Percentiles rank a stretch among this genome's conserved stretches.
Conservation (phyloP, 2,888 invertebrate genomes). For the Caenorhabditis afra region DNA sequence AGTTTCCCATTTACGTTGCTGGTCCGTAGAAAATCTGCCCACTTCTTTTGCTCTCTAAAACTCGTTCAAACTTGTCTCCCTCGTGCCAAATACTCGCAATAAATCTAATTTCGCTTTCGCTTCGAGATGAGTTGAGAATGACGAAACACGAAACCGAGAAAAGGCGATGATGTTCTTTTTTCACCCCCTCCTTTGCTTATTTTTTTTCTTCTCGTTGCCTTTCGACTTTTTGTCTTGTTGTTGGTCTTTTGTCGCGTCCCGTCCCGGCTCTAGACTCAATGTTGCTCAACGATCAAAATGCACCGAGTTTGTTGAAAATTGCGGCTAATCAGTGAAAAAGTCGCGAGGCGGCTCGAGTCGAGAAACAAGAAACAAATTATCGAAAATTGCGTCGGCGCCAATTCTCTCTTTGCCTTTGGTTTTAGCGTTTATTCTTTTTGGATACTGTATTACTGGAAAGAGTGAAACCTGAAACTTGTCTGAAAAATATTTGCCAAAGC, state of each 20-base stretch:
- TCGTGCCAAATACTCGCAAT: neutral
- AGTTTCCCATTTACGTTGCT: no score
- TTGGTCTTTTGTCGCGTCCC: neutral
- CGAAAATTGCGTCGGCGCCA: constrained; percentile 13
- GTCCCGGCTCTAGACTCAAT: neutral
- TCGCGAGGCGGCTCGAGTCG: no score
- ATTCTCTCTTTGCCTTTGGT: neutral
- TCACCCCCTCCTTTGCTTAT: neutral
- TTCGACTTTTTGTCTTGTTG: neutral
- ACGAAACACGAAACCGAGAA: neutral
- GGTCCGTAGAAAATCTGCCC: no score
- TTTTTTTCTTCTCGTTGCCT: neutral
- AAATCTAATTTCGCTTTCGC: neutral
- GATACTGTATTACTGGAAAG: neutral
- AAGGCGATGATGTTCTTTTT: neutral
- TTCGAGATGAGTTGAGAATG: neutral
- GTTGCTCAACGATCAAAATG: constrained; percentile 18
- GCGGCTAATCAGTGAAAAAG: constrained; percentile 24
- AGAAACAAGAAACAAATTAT: constrained; percentile 50
- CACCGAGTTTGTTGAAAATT: constrained; percentile 7
- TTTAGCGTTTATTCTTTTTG: no score
- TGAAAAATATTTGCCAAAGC: no score
- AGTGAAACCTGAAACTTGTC: no score
- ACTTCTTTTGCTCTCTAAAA: neutral
- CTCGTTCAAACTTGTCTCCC: no score